phyloP scores from a whole-genome alignment of 64 coral and sea anemone genomes.

The Montipora foliosa region DNA sequence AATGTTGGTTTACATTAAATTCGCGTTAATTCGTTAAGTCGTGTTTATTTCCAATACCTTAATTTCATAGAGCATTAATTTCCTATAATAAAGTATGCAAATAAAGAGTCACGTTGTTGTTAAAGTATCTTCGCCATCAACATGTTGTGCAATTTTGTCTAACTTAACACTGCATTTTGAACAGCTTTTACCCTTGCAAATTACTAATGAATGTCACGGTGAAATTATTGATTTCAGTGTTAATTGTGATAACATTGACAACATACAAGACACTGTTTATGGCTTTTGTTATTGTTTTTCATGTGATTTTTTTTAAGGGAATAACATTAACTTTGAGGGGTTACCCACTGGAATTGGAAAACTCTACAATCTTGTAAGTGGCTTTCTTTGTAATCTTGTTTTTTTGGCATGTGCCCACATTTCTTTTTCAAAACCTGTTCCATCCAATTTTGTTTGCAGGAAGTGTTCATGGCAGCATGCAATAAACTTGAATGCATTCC shows the following conservation, averaged over 20 bases:
- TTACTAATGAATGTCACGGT: too few species aligned
- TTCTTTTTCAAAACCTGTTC: neutral
- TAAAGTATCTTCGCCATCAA: too few species aligned
- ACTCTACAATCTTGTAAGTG: conserved; percentile 93
- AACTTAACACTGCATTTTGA: too few species aligned
- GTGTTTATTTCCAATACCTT: too few species aligned
- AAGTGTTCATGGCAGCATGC: conserved; percentile 96
- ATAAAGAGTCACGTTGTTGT: too few species aligned
- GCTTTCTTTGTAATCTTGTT: neutral
- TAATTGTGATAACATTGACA: neutral
- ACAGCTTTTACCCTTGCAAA: too few species aligned
- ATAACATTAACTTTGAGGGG: conserved; percentile 99
- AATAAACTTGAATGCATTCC: conserved; percentile 99
- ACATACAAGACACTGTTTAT: neutral
- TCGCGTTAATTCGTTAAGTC: too few species aligned
- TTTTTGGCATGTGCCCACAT: neutral
- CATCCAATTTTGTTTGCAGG: conserved; percentile 47
- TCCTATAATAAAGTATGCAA: too few species aligned
- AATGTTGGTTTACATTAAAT: too few species aligned
- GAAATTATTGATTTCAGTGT: too few species aligned
- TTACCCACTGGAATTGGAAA: conserved; percentile 97
- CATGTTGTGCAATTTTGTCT: too few species aligned
- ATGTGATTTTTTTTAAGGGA: conserved; percentile 72
- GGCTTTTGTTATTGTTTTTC: neutral
- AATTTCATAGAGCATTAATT: too few species aligned